phyloP scores from a whole-genome alignment of 2,797 vertebrate species.

The Halcyon smyrnensis region DNA sequence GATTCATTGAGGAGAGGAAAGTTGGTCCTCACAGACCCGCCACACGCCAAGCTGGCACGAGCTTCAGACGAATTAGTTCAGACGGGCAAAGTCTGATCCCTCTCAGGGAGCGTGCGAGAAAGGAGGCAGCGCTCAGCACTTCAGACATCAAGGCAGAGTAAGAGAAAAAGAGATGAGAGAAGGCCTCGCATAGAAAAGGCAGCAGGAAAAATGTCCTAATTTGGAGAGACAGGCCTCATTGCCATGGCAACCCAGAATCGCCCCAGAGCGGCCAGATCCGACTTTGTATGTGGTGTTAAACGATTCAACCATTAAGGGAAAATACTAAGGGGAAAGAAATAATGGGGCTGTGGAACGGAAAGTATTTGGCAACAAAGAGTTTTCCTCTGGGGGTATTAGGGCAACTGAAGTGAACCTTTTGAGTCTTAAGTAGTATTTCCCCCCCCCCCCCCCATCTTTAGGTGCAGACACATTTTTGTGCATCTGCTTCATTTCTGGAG shows the following conservation, averaged over 20 bases:
- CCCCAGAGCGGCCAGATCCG: constrained; percentile 69
- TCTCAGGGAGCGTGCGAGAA: constrained; percentile 37
- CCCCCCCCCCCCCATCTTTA: not conserved
- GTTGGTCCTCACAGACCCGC: not conserved
- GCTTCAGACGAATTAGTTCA: constrained; percentile 63
- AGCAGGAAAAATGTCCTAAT: constrained; percentile 89
- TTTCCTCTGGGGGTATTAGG: not conserved
- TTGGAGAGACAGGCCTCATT: constrained; percentile 90
- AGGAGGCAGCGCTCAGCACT: constrained; percentile 39
- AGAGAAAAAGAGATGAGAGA: constrained; percentile 60
- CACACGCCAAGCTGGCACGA: constrained; percentile 21
- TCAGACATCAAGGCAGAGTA: constrained; percentile 65
- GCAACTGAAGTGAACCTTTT: constrained; percentile 10
- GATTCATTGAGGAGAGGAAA: not conserved
- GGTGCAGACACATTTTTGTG: constrained; percentile 7
- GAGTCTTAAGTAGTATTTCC: not conserved
- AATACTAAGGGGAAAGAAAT: constrained; percentile 36
- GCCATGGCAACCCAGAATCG: constrained; percentile 88
- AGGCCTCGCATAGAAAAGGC: constrained; percentile 32
- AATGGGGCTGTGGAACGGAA: not conserved
- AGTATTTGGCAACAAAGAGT: constrained; percentile 21
- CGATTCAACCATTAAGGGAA: constrained; percentile 69
- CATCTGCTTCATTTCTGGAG: not conserved
- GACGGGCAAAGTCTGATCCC: constrained; percentile 58
- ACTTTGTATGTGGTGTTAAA: constrained; percentile 75